Evolutionary conservation across 2,113 vertebrate genomes (phyloP).

Genomic region (Oryzias curvinotus): DNA sequence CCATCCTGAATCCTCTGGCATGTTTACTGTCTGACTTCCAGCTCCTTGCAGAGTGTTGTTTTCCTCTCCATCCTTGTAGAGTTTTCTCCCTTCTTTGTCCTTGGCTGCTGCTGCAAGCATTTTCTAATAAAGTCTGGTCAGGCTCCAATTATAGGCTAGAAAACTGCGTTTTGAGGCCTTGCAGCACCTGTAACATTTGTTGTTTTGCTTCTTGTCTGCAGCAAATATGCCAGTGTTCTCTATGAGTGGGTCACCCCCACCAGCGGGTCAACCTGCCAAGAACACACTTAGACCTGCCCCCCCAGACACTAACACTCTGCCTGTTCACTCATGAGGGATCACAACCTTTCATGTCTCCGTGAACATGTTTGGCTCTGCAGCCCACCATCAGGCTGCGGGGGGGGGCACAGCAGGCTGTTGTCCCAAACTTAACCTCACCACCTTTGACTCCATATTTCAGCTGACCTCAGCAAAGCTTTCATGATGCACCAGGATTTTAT

Average conservation of each 20-base stretch:
- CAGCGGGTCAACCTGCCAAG: no score
- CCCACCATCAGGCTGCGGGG: no score
- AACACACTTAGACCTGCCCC: no score
- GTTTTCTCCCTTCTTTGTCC: neutral
- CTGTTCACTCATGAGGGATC: slow-evolving; percentile 17
- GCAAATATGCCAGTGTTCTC: no score
- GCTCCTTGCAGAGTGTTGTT: neutral
- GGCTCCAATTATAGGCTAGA: no score
- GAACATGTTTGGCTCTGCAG: slow-evolving; percentile 7
- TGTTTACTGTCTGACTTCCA: slow-evolving; percentile 20
- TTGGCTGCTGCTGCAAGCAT: no score
- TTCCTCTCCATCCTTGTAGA: slow-evolving; percentile 16
- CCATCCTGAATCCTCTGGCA: neutral
- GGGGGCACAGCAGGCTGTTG: slow-evolving; percentile 2
- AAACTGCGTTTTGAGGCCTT: no score
- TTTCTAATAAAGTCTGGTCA: no score
- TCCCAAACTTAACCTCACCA: slow-evolving; percentile 22
- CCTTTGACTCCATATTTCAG: slow-evolving; percentile 11
- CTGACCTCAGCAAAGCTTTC: neutral
- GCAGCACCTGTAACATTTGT: no score
- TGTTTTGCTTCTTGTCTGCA: no score
- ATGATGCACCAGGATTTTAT: slow-evolving; percentile 49
- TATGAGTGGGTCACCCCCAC: no score
- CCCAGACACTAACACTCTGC: no score
- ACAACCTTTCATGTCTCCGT: slow-evolving; percentile 3